phyloP scores from a whole-genome alignment of 2,888 invertebrate genomes.

The Watsonalla cultraria region DNA sequence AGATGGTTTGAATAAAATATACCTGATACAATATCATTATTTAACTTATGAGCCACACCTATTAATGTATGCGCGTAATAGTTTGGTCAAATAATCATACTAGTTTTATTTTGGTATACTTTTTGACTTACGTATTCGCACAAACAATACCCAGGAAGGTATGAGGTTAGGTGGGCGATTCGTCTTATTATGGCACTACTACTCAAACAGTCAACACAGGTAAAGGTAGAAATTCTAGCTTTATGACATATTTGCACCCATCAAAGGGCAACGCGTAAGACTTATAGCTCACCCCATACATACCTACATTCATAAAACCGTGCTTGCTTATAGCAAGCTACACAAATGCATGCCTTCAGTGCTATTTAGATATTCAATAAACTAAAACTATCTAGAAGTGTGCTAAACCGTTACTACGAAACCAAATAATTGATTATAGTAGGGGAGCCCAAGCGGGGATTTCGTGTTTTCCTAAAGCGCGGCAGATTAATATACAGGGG shows the following conservation, averaged over 20 bases:
- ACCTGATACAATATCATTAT: conserved; percentile 24
- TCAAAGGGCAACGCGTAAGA: background rate
- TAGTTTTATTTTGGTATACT: background rate
- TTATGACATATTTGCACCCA: conserved; percentile 16
- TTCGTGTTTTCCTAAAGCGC: too few relatives aligned
- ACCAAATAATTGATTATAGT: too few relatives aligned
- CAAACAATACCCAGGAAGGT: conserved; percentile 40
- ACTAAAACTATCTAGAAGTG: too few relatives aligned
- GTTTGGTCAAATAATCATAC: background rate
- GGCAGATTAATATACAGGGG: too few relatives aligned
- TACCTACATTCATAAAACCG: background rate
- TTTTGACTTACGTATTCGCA: conserved; percentile 33
- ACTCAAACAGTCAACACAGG: conserved; percentile 22
- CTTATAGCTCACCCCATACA: conserved; percentile 7
- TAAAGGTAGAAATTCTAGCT: conserved; percentile 13
- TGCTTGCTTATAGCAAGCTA: background rate
- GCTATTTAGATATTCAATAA: background rate
- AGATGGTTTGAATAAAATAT: background rate
- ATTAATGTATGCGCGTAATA: conserved; percentile 1
- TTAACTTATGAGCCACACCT: too few relatives aligned
- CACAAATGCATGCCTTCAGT: background rate
- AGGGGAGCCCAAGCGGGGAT: too few relatives aligned
- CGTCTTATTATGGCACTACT: conserved; percentile 43
- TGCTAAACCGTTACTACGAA: too few relatives aligned
- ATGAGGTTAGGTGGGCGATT: conserved; percentile 44